A percentile compares a stretch with the other conserved stretches of the same genome.
phyloP scores from a whole-genome alignment of 35 echinoderm and acorn worm species.

The Hemicentrotus pulcherrimus region DNA sequence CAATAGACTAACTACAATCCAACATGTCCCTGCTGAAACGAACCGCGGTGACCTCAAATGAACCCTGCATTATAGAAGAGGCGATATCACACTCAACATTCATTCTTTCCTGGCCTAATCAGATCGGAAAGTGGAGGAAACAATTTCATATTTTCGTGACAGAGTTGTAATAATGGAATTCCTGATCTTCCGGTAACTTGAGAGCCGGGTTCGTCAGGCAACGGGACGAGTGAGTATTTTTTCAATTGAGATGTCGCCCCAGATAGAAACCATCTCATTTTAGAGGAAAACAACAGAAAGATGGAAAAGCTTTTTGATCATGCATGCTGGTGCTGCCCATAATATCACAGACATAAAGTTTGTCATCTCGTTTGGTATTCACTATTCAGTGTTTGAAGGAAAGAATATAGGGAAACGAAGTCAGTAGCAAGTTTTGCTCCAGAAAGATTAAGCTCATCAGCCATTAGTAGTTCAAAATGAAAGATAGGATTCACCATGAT shows the following conservation, averaged over 20 bases:
- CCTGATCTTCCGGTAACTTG: not conserved
- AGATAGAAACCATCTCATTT: not conserved
- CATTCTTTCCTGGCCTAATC: not conserved
- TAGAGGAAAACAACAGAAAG: not conserved
- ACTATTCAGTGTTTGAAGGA: too few relatives aligned
- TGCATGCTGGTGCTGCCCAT: too few relatives aligned
- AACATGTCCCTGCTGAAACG: not conserved
- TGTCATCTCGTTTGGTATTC: too few relatives aligned
- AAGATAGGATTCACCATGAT: too few relatives aligned
- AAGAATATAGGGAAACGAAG: too few relatives aligned
- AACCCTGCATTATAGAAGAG: not conserved
- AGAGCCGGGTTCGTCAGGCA: not conserved
- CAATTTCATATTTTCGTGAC: slow-evolving; percentile 18
- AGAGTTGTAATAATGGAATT: slow-evolving; percentile 7
- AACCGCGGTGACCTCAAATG: not conserved
- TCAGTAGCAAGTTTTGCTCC: too few relatives aligned
- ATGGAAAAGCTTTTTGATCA: not conserved
- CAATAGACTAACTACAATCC: not conserved
- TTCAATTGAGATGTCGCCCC: slow-evolving; percentile 25
- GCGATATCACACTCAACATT: slow-evolving; percentile 2
- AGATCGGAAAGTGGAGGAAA: slow-evolving; percentile 8
- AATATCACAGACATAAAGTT: too few relatives aligned
- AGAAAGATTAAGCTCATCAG: too few relatives aligned
- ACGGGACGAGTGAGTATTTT: slow-evolving; percentile 24
- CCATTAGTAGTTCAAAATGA: too few relatives aligned